Evolutionary conservation across 1,140 invertebrate species (phyloP).

Genomic region (Leucophenga varia): DNA sequence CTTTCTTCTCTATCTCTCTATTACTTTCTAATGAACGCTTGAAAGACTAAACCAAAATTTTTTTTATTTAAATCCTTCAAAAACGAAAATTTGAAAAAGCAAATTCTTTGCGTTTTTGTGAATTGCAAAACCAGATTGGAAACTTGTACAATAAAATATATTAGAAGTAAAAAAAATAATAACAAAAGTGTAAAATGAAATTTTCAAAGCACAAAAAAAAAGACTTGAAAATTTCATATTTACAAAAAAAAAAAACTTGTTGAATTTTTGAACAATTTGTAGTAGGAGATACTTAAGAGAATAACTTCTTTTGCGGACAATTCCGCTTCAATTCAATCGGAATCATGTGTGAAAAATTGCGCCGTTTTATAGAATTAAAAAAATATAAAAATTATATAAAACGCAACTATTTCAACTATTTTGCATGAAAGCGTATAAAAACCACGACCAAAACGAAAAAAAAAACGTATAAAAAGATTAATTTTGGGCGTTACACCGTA

Average conservation of each 20-base stretch:
- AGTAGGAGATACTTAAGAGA: conserved; percentile 5
- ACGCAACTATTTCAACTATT: conserved; percentile 57
- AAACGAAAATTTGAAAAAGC: conserved; percentile 5
- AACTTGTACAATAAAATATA: conserved; percentile 9
- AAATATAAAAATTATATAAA: conserved; percentile 30
- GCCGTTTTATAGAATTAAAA: conserved; percentile 26
- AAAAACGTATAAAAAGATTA: conserved; percentile 16
- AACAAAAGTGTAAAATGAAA: conserved; percentile 33
- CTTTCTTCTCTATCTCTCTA: no score
- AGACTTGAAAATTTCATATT: conserved; percentile 22
- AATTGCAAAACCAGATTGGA: conserved; percentile 55
- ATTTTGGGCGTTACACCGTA: conserved; percentile 54
- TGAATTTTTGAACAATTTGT: not conserved
- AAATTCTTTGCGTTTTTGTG: conserved; percentile 57
- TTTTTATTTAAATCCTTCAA: not conserved
- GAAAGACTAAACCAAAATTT: not conserved
- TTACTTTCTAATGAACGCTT: not conserved
- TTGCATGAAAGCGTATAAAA: conserved; percentile 48
- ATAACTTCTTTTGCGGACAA: not conserved
- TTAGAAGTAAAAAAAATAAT: not conserved
- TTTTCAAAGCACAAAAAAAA: conserved; percentile 21
- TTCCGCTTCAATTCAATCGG: conserved; percentile 22
- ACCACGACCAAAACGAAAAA: conserved; percentile 44
- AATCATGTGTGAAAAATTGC: conserved; percentile 45
- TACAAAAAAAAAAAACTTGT: conserved; percentile 1